Evolutionary conservation across 2,888 invertebrate species (phyloP).

Genomic region (Apamea sordens): DNA sequence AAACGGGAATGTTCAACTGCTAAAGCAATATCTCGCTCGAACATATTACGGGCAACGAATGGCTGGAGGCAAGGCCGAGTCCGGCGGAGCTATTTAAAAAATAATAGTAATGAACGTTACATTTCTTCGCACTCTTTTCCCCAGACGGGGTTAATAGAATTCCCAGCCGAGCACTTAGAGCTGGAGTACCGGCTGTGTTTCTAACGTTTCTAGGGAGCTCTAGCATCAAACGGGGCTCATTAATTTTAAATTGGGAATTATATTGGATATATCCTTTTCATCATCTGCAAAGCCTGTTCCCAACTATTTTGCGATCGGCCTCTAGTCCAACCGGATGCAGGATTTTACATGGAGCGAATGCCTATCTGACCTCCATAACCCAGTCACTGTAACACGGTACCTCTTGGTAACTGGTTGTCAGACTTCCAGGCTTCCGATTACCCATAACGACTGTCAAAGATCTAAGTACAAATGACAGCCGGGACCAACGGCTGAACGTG

Average conservation of each 20-base stretch:
- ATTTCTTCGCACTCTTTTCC: constrained; percentile 47
- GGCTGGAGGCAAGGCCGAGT: constrained; percentile 23
- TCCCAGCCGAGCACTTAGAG: constrained; percentile 32
- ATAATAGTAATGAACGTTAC: constrained; percentile 44
- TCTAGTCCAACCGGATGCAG: not conserved
- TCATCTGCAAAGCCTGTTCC: not conserved
- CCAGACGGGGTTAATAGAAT: constrained; percentile 46
- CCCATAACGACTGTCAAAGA: not conserved
- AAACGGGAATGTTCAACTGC: constrained; percentile 44
- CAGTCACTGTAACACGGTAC: not conserved
- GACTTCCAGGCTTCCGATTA: not conserved
- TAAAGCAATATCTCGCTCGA: constrained; percentile 51
- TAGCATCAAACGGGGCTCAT: not conserved
- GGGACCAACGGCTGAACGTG: not conserved
- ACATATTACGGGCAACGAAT: constrained; percentile 40
- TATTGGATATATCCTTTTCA: not conserved
- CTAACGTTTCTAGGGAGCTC: not conserved
- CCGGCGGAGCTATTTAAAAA: constrained; percentile 47
- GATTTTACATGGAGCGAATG: not conserved
- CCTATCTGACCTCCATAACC: not conserved
- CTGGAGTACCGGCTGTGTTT: constrained; percentile 23
- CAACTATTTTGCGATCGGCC: not conserved
- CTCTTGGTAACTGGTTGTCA: not conserved
- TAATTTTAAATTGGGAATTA: constrained; percentile 4
- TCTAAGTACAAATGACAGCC: not conserved